Percentiles rank a stretch among this genome's conserved stretches.
Conservation (phyloP, 2,888 invertebrate species). For the Ormyrus pomaceus region DNA sequence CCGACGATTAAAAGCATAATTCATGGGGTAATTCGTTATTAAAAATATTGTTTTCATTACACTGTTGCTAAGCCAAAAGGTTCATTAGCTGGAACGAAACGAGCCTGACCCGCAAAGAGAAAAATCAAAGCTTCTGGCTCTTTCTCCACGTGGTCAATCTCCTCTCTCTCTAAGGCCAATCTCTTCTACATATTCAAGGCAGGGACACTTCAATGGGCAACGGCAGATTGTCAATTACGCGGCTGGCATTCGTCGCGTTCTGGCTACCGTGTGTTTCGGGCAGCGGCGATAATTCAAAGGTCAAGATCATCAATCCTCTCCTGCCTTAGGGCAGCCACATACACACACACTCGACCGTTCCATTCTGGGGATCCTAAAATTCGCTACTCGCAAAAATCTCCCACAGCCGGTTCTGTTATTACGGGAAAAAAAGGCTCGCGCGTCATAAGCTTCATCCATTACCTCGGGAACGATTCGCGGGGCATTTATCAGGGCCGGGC, state of each 20-base stretch:
- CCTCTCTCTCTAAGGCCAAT: slow-evolving; percentile 1
- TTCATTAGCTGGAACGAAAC: no score
- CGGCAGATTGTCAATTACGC: slow-evolving; percentile 52
- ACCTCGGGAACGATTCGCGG: background rate
- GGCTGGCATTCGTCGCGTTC: background rate
- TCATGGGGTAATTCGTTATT: no score
- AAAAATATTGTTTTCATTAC: no score
- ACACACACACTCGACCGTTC: no score
- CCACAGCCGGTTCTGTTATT: no score
- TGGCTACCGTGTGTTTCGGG: background rate
- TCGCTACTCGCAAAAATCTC: no score
- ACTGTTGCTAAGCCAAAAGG: no score
- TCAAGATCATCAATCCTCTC: slow-evolving; percentile 62
- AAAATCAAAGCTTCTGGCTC: background rate
- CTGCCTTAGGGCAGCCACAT: no score
- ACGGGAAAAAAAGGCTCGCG: background rate
- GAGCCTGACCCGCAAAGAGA: background rate
- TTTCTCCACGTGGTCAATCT: background rate
- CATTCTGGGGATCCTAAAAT: no score
- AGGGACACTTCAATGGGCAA: slow-evolving; percentile 41
- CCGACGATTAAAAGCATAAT: no score
- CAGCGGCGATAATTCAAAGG: slow-evolving; percentile 60
- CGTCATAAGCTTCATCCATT: background rate
- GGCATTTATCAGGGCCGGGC: slow-evolving; percentile 13
- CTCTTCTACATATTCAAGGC: slow-evolving; percentile 39